Percentiles rank a stretch among this genome's conserved stretches.
phyloP scores from a whole-genome alignment of 2,888 invertebrate species.

The Cephus pygmeus region DNA sequence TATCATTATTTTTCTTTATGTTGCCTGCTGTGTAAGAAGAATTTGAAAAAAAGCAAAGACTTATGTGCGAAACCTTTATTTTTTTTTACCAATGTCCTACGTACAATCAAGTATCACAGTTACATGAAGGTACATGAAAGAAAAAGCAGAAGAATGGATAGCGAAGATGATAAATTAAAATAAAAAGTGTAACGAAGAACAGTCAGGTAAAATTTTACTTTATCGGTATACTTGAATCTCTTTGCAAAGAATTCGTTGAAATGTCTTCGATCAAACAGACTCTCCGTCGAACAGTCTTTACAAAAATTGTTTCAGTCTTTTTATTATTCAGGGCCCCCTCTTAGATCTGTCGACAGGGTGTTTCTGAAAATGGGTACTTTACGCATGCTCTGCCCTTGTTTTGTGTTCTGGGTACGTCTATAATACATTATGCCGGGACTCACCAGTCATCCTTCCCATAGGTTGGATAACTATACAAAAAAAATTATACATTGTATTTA shows the following conservation, averaged over 20 bases:
- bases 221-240: background rate
- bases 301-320: background rate
- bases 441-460: slow-evolving; percentile 73
- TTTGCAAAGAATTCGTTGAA: background rate
- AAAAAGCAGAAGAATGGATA: background rate
- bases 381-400: slow-evolving; percentile 6
- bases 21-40: background rate
- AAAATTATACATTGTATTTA: slow-evolving; percentile 58
- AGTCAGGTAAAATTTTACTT: background rate
- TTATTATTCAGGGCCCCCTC: background rate
- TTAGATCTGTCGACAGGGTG: background rate
- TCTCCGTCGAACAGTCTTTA: background rate
- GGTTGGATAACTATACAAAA: slow-evolving; percentile 69
- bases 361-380: slow-evolving; percentile 4
- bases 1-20: background rate
- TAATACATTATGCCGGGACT: slow-evolving; percentile 64
- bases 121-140: background rate
- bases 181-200: background rate
- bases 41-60: background rate
- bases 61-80: background rate
- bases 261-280: background rate
- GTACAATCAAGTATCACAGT: background rate
- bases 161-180: background rate
- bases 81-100: background rate
- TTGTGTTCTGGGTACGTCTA: slow-evolving; percentile 29